Percentiles rank a stretch among this genome's conserved stretches.
phyloP scores from a whole-genome alignment of 2,888 invertebrate genomes.

The Gortyna flavago region DNA sequence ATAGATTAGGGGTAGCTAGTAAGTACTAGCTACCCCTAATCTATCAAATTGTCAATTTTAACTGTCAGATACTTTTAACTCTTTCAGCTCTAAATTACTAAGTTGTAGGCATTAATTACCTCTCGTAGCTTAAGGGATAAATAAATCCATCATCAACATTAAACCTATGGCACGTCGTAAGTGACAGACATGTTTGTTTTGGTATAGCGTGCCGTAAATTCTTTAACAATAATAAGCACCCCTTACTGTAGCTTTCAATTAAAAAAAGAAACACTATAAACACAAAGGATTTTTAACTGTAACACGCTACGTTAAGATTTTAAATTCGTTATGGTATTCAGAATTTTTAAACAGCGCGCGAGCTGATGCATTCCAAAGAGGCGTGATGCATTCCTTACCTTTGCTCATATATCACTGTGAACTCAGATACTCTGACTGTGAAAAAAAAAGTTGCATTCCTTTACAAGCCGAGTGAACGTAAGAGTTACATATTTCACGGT shows the following conservation, averaged over 20 bases:
- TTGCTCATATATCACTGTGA: conserved; percentile 58
- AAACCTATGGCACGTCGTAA: conserved; percentile 26
- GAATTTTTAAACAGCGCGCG: conserved; percentile 55
- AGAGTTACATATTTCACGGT: conserved; percentile 62
- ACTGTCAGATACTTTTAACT: not conserved
- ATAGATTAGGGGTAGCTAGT: too few relatives aligned
- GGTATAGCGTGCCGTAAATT: conserved; percentile 51
- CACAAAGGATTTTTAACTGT: conserved; percentile 20
- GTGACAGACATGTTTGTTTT: conserved; percentile 54
- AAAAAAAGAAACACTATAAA: conserved; percentile 26
- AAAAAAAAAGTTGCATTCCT: conserved; percentile 68
- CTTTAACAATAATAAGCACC: conserved; percentile 52
- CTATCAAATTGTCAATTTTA: not conserved
- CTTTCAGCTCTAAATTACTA: not conserved
- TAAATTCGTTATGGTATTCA: conserved; percentile 29
- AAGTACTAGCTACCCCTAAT: too few relatives aligned
- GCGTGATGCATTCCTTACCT: conserved; percentile 60
- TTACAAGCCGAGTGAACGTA: conserved; percentile 56
- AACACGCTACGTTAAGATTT: conserved; percentile 16
- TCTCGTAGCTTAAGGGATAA: not conserved
- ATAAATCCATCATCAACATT: conserved; percentile 49
- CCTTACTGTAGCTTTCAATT: conserved; percentile 20
- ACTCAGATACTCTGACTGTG: too few relatives aligned
- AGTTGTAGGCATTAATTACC: conserved; percentile 9
- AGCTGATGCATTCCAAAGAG: conserved; percentile 62